A percentile compares a stretch with the other conserved stretches of the same genome.
Evolutionary conservation across 2,113 vertebrate species (phyloP).

Genomic region (Macaca nemestrina): DNA sequence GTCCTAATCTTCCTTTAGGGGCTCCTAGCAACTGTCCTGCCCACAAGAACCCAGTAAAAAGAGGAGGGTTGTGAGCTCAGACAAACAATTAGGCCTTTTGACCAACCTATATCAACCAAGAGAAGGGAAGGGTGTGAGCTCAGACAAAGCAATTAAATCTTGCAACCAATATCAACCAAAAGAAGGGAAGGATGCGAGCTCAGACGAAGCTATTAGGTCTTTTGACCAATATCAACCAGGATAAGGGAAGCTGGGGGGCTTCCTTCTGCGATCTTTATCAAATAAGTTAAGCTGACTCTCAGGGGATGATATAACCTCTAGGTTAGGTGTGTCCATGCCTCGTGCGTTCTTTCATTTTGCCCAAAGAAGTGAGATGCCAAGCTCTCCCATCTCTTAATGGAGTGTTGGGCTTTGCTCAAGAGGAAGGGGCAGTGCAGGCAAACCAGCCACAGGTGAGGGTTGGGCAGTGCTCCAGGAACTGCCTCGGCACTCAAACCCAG

Average conservation of each 20-base stretch:
- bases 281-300: not conserved
- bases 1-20: slow-evolving; percentile 76
- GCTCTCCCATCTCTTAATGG: not conserved
- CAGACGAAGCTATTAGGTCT: slow-evolving; percentile 53
- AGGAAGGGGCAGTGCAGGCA: not conserved
- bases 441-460: fast-evolving
- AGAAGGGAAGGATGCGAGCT: slow-evolving; percentile 27
- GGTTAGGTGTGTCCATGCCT: not conserved
- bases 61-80: slow-evolving; percentile 38
- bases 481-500: not conserved
- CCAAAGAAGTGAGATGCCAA: not conserved
- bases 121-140: slow-evolving; percentile 18
- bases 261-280: not conserved
- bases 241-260: not conserved
- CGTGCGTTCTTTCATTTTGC: not conserved
- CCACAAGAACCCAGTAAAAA: slow-evolving; percentile 30
- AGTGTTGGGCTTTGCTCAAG: not conserved
- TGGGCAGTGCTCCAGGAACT: fast-evolving
- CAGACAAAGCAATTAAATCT: slow-evolving; percentile 56
- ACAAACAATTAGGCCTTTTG: slow-evolving; percentile 49
- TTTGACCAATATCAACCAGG: not conserved
- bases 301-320: not conserved
- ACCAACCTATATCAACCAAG: not conserved
- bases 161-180: not conserved
- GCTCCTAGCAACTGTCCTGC: slow-evolving; percentile 79